Evolutionary conservation across 2,888 invertebrate genomes (phyloP), one percentile per base, ranked within the genome.

Genomic region (Chloroclystis v-ata): DNA sequence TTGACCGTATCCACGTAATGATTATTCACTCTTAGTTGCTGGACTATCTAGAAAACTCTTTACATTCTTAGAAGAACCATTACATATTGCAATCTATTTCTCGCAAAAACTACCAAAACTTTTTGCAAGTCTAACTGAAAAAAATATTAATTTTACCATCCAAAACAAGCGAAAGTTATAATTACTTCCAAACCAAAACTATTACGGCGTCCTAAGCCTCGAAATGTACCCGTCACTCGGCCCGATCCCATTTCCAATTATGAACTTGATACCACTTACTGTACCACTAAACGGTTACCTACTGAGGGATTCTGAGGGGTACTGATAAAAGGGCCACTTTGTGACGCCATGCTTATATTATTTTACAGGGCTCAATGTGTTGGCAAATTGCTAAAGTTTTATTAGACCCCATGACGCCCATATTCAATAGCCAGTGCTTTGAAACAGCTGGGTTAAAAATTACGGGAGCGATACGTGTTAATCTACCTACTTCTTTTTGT

Each of bases 311-410:
- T n/a, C n/a, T n/a, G n/a, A n/a, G n/a, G n/a, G n/a, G n/a, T n/a
- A n/a, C n/a, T n/a, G n/a, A n/a, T 13, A 29, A 25, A 43, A 35
- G 13, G 32, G 32, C 12, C 32, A 28, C 41, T 45, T 41, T 28
- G 42, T 28, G 33, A 45, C 42, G 38, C 38, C 13, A 38, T 33
- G 16, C 35, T 24, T 54, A 56, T 56, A 60, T 64, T 59, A 65
- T 63, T 61, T 61, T 47, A 61, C 14, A 29, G 20, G 39, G 32
- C 14, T 33, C 14, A 33, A 14, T 26, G 44, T 63, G 61, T 58
- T 58, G 64, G 67, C 63, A 76, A 77, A 77, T 78, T 75, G 73
- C 72, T 72, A 78, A 78, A 78, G 73, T 79, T 78, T 73, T 63
- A 64, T 40, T 66, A 63, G 63, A 63, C 52, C 60, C 65, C 67